Evolutionary conservation across 2,113 vertebrate genomes (phyloP).

Genomic region (Setophaga coronata): DNA sequence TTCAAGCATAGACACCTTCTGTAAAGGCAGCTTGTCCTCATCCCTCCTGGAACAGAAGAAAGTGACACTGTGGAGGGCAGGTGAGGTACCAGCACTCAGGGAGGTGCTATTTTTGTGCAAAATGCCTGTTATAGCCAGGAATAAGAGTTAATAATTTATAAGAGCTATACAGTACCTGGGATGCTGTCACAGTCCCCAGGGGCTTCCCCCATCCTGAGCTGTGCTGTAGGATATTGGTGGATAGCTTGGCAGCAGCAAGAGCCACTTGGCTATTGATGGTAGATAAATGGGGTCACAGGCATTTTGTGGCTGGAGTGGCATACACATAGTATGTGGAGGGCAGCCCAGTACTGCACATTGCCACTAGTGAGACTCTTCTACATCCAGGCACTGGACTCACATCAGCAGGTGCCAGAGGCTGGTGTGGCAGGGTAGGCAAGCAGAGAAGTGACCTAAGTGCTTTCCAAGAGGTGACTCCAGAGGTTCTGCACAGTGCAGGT

Average conservation of each 20-base stretch:
- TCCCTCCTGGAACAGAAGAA: neutral
- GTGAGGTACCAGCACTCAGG: neutral
- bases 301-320: neutral
- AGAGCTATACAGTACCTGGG: neutral
- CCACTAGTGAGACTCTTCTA: neutral
- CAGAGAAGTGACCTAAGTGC: neutral
- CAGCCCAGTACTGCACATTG: neutral
- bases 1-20: neutral
- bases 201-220: neutral
- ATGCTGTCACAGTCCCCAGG: accelerated
- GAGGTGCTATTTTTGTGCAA: neutral
- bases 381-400: neutral
- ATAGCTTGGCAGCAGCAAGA: neutral
- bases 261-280: neutral
- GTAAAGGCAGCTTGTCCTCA: neutral
- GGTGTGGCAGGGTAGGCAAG: neutral
- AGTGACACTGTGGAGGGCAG: neutral
- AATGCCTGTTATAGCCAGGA: neutral
- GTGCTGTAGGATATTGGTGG: neutral
- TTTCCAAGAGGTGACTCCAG: neutral
- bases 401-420: neutral
- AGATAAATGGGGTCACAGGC: neutral
- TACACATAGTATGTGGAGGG: neutral
- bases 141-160: neutral
- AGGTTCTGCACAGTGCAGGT: conserved; percentile 39